These are phyloP conservation scores for Maccullochella peelii DNA, from an alignment of 2,113 vertebrate species.

Conservation along the genomic window DNA sequence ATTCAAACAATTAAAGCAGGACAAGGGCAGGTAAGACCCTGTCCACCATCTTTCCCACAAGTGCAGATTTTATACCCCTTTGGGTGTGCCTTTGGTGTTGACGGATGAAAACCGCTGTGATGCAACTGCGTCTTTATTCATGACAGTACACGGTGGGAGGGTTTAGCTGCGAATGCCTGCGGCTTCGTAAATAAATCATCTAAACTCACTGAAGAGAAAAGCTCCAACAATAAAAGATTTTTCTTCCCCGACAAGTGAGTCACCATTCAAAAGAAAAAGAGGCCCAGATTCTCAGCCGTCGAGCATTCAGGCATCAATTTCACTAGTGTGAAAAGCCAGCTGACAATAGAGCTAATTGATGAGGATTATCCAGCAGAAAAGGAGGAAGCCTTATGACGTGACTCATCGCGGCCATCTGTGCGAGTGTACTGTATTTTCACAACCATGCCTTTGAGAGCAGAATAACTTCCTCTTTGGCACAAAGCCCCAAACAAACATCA, in stretches of 20 bases:
- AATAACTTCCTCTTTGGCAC: slow-evolving; percentile 74
- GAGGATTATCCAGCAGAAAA: slow-evolving; percentile 75
- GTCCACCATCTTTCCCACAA: slow-evolving; percentile 56
- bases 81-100: slow-evolving; percentile 65
- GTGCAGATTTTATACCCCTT: slow-evolving; percentile 39
- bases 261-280: slow-evolving; percentile 63
- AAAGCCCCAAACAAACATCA: slow-evolving; percentile 64
- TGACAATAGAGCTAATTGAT: slow-evolving; percentile 78
- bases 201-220: slow-evolving; percentile 66
- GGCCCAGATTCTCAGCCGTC: slow-evolving; percentile 54
- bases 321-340: slow-evolving; percentile 64
- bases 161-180: slow-evolving; percentile 57
- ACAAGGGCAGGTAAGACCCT: slow-evolving; percentile 60
- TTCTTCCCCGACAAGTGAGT: slow-evolving; percentile 67
- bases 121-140: slow-evolving; percentile 73
- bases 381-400: slow-evolving; percentile 74
- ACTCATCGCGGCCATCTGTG: slow-evolving; percentile 76
- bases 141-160: slow-evolving; percentile 68
- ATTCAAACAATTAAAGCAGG: slow-evolving; percentile 59
- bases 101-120: slow-evolving; percentile 69
- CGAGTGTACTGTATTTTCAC: slow-evolving; percentile 64
- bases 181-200: slow-evolving; percentile 77
- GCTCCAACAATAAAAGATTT: slow-evolving; percentile 61
- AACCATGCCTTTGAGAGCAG: slow-evolving; percentile 55
- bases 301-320: slow-evolving; percentile 65